Conservation (phyloP, 1,140 invertebrate species). For the Pseudobourletiella spinata region DNA sequence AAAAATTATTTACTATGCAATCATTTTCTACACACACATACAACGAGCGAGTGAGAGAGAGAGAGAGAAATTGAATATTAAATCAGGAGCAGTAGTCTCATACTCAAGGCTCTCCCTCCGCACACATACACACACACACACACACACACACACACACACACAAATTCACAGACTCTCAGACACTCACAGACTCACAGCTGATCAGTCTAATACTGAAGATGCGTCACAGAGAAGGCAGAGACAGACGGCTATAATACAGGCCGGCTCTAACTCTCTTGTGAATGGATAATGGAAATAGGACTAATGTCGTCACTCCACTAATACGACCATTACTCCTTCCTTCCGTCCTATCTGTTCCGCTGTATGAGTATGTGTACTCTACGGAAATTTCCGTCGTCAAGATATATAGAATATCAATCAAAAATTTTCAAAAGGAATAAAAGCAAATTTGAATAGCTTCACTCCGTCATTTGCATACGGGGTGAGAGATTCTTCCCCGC, state of each 20-base stretch:
- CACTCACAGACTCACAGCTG: not conserved
- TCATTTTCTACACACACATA: not conserved
- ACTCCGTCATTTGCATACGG: conserved; percentile 20
- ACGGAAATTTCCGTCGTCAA: not conserved
- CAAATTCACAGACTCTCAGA: no score
- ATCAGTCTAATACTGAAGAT: not conserved
- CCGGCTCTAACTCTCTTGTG: not conserved
- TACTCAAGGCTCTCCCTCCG: not conserved
- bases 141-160: no score
- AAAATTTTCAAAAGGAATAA: conserved; percentile 12
- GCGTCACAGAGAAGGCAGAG: not conserved
- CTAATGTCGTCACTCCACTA: not conserved
- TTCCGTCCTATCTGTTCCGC: not conserved
- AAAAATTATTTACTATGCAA: conserved; percentile 7
- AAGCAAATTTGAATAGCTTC: conserved; percentile 17
- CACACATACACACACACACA: no score
- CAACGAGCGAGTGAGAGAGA: no score
- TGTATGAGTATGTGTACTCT: not conserved
- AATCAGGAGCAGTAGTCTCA: not conserved
- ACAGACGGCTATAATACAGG: not conserved
- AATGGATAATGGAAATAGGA: not conserved
- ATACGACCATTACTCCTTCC: not conserved
- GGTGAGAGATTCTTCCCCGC: no score
- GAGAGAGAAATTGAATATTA: not conserved
- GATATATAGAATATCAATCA: conserved; percentile 29